phyloP scores from a whole-genome alignment of 2,888 invertebrate genomes.

The Tortrix viridana region DNA sequence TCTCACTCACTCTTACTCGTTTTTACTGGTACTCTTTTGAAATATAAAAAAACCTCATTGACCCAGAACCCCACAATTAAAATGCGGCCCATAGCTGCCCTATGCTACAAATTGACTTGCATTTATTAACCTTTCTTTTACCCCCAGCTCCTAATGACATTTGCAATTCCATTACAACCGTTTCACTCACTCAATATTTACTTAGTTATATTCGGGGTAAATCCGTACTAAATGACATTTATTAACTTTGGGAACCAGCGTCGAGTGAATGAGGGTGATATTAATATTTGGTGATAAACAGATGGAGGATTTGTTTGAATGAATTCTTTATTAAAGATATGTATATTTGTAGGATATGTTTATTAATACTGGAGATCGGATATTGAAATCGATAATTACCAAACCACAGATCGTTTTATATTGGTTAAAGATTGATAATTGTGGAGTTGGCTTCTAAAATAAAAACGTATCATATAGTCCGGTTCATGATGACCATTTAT shows the following conservation, averaged over 20 bases:
- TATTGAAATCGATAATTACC: no score
- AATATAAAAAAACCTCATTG: neutral
- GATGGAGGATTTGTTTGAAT: slow-evolving; percentile 11
- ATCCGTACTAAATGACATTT: slow-evolving; percentile 29
- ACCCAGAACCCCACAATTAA: slow-evolving; percentile 14
- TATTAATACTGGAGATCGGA: no score
- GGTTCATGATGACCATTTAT: no score
- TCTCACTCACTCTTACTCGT: neutral
- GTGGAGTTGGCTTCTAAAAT: no score
- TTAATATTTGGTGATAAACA: slow-evolving; percentile 16
- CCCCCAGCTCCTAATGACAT: slow-evolving; percentile 35
- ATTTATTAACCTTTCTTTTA: slow-evolving; percentile 33
- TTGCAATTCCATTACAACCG: slow-evolving; percentile 38
- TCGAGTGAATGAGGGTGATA: neutral
- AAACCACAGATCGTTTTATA: no score
- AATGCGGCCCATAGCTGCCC: slow-evolving; percentile 20
- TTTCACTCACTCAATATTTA: slow-evolving; percentile 35
- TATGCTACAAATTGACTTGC: slow-evolving; percentile 24
- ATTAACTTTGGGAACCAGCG: slow-evolving; percentile 16
- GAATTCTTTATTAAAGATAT: neutral
- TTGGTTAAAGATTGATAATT: no score
- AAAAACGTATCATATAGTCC: no score
- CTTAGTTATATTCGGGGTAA: slow-evolving; percentile 28
- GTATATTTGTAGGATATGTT: no score
- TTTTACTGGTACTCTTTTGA: no score